A percentile compares a stretch with the other conserved stretches of the same genome.
Evolutionary conservation across 2,113 vertebrate species (phyloP).

Genomic region (Parus major): DNA sequence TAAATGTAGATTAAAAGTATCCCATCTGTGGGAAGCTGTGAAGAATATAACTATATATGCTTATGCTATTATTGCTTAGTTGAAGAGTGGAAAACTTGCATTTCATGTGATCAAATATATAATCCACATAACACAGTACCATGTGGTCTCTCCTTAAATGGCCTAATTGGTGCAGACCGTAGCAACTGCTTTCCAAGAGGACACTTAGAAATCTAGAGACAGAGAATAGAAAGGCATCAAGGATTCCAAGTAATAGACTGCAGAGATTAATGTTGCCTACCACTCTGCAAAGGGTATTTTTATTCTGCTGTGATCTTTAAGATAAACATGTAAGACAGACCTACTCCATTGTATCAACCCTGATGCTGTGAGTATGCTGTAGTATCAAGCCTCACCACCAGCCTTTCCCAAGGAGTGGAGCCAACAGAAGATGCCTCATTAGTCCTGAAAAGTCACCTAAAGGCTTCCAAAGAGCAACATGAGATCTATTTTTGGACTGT

Average conservation of each 20-base stretch:
- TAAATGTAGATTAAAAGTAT: not conserved
- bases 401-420: not conserved
- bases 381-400: not conserved
- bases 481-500: not conserved
- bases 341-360: not conserved
- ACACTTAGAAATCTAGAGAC: not conserved
- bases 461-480: not conserved
- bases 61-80: not conserved
- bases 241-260: not conserved
- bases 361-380: not conserved
- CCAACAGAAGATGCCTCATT: not conserved
- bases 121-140: not conserved
- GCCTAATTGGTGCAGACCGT: not conserved
- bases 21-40: not conserved
- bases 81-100: not conserved
- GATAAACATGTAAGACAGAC: not conserved
- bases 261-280: not conserved
- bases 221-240: not conserved
- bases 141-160: not conserved
- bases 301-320: constrained; percentile 1
- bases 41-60: not conserved
- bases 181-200: constrained; percentile 19
- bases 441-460: not conserved
- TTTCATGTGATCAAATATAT: not conserved
- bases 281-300: not conserved